Evolutionary conservation across 2,797 vertebrate genomes (phyloP).

Genomic region (Muscicapa striata): DNA sequence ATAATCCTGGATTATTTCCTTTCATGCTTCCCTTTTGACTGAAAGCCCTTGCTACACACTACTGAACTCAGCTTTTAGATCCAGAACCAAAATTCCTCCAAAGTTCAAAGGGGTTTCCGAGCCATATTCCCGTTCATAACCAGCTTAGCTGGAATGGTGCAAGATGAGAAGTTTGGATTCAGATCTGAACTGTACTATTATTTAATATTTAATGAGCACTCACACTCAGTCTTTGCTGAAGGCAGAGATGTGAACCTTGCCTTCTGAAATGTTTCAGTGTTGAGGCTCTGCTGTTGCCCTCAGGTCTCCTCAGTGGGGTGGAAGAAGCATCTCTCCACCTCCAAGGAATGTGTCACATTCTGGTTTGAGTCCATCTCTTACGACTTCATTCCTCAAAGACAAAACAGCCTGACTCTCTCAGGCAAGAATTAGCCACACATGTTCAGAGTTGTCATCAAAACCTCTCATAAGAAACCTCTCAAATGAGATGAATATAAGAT

Average conservation of each 20-base stretch:
- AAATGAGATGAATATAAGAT: not conserved
- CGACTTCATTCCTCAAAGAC: not conserved
- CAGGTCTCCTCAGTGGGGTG: not conserved
- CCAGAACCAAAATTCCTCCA: conserved; percentile 63
- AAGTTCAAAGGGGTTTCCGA: conserved; percentile 61
- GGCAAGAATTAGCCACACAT: not conserved
- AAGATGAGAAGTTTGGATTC: conserved; percentile 64
- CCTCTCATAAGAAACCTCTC: not conserved
- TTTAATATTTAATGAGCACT: conserved; percentile 45
- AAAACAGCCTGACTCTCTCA: not conserved
- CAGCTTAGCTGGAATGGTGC: conserved; percentile 46
- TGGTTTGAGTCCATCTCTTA: not conserved
- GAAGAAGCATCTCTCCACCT: not conserved
- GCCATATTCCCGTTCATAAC: not conserved
- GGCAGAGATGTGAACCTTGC: not conserved
- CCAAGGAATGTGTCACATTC: not conserved
- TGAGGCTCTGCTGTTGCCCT: not conserved
- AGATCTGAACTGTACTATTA: conserved; percentile 27
- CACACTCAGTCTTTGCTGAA: not conserved
- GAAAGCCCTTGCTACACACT: conserved; percentile 18
- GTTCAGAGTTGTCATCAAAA: conserved; percentile 1
- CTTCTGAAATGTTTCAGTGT: not conserved
- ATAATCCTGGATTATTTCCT: conserved; percentile 26
- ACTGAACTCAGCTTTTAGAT: conserved; percentile 46
- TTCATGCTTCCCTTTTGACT: conserved; percentile 57